These are phyloP conservation scores for Steatocranus sp. DNA, from an alignment of 2,797 vertebrate species.

Conservation along the genomic window DNA sequence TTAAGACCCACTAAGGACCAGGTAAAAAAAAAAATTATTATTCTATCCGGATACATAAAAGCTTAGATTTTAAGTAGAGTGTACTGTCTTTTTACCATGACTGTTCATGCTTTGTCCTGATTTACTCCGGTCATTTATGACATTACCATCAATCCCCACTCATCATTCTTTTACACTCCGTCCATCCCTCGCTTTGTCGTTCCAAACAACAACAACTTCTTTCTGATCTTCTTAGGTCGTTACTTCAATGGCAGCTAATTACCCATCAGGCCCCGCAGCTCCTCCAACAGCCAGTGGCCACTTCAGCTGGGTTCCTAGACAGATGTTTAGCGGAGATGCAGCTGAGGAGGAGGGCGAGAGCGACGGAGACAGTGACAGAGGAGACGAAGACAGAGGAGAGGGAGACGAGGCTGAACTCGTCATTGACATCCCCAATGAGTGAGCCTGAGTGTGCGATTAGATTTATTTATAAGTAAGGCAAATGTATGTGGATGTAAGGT, in stretches of 20 bases:
- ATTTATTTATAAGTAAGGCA: constrained; percentile 1
- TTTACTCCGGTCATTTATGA: background rate
- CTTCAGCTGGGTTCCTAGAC: constrained; percentile 87
- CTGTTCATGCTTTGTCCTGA: background rate
- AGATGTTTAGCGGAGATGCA: constrained; percentile 87
- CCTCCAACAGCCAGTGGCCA: constrained; percentile 61
- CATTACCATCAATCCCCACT: background rate
- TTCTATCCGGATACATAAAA: accelerated
- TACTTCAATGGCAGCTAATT: constrained; percentile 70
- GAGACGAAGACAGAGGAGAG: constrained; percentile 85
- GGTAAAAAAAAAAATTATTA: too few relatives aligned
- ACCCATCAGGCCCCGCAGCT: constrained; percentile 61
- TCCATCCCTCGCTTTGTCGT: background rate
- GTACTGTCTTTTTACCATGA: background rate
- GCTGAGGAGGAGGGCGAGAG: constrained; percentile 86
- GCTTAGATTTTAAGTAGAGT: background rate
- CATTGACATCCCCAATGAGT: constrained; percentile 90
- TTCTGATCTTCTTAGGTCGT: constrained; percentile 64
- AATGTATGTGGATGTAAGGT: background rate
- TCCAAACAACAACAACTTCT: background rate
- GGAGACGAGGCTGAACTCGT: constrained; percentile 88
- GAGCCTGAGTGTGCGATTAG: constrained; percentile 30
- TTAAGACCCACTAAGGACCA: background rate
- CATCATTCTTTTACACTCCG: background rate
- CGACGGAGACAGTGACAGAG: constrained; percentile 75